Conservation (phyloP, 2,113 vertebrate genomes). For the Perccottus glenii region DNA sequence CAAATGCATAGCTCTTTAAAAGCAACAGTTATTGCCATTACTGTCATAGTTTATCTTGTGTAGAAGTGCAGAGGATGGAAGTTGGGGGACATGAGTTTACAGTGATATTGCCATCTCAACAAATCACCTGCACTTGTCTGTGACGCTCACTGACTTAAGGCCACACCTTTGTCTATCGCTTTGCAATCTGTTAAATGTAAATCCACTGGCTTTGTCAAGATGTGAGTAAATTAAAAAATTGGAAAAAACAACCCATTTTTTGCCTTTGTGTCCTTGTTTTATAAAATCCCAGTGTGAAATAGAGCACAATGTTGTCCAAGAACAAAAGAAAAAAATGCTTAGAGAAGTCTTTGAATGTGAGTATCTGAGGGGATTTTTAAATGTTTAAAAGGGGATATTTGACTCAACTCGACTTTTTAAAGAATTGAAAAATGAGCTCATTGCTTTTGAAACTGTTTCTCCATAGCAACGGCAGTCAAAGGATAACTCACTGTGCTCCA, state of each 20-base stretch:
- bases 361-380: background rate
- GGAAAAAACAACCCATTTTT: slow-evolving; percentile 45
- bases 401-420: background rate
- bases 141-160: slow-evolving; percentile 24
- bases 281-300: slow-evolving; percentile 30
- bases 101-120: slow-evolving; percentile 30
- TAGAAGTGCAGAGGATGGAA: slow-evolving; percentile 4
- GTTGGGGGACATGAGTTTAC: slow-evolving; percentile 3
- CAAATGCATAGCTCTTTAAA: background rate
- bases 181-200: slow-evolving; percentile 47
- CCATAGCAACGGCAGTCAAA: background rate
- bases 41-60: background rate
- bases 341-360: background rate
- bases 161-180: slow-evolving; percentile 45
- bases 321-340: slow-evolving; percentile 11
- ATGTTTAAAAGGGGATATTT: slow-evolving; percentile 3
- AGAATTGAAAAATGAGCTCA: slow-evolving; percentile 2
- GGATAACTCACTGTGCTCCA: background rate
- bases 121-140: slow-evolving; percentile 25
- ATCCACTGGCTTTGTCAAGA: slow-evolving; percentile 38
- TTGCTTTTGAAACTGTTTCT: background rate
- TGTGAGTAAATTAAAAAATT: slow-evolving; percentile 13
- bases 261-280: slow-evolving; percentile 33
- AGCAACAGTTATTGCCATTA: background rate
- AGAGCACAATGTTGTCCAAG: slow-evolving; percentile 35